These are phyloP conservation scores for Hippocampus comes DNA, from an alignment of 2,113 vertebrate species.

Conservation along the genomic window DNA sequence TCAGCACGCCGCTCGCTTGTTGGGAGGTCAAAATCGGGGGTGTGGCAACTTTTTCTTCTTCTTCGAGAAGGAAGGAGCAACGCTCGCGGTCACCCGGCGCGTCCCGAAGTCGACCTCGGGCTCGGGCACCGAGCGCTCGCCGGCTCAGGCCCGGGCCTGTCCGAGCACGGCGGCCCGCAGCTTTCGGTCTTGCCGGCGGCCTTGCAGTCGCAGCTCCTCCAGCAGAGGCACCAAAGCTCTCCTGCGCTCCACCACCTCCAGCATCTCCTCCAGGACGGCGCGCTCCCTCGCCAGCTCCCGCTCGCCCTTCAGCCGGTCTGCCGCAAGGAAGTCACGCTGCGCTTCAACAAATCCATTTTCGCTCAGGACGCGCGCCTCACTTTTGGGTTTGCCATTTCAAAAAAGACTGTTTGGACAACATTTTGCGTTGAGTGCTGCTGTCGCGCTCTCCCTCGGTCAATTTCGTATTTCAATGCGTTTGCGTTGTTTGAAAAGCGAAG, in stretches of 20 bases:
- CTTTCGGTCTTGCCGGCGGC: slow-evolving; percentile 85
- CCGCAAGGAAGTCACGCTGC: not conserved
- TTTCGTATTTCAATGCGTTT: too few species aligned
- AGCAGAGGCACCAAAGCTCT: slow-evolving; percentile 87
- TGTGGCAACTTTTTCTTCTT: too few species aligned
- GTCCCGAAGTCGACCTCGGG: not conserved
- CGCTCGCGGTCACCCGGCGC: not conserved
- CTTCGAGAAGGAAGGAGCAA: not conserved
- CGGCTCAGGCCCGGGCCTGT: slow-evolving; percentile 83
- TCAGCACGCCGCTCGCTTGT: too few species aligned
- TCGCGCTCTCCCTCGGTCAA: too few species aligned
- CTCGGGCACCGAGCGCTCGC: not conserved
- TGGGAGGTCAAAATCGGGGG: too few species aligned
- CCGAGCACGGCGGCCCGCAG: slow-evolving; percentile 84
- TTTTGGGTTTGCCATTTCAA: too few species aligned
- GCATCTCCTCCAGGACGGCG: slow-evolving; percentile 89
- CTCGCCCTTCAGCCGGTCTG: slow-evolving; percentile 89
- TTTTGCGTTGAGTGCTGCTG: too few species aligned
- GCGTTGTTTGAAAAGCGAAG: too few species aligned
- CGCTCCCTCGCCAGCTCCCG: slow-evolving; percentile 86
- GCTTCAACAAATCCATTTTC: too few species aligned
- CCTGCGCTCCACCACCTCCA: slow-evolving; percentile 93
- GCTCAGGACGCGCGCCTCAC: too few species aligned
- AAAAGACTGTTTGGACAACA: too few species aligned
- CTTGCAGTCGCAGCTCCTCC: slow-evolving; percentile 85